Percentiles rank a stretch among this genome's conserved stretches.
Evolutionary conservation across 2,113 vertebrate species (phyloP).

Genomic region (Poecilia latipinna): DNA sequence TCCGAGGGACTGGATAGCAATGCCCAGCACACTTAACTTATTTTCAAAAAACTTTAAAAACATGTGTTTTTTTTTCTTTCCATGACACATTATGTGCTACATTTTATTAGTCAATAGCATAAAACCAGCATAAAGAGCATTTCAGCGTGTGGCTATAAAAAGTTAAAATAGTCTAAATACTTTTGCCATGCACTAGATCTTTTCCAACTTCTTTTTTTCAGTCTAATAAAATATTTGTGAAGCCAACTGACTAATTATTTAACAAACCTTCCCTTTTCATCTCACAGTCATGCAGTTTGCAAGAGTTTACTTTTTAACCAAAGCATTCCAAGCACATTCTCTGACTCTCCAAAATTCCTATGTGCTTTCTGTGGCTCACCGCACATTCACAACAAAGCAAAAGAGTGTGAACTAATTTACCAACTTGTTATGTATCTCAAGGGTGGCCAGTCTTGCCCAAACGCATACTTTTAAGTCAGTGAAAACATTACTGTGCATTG

Average conservation of each 20-base stretch:
- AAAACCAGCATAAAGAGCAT: no score
- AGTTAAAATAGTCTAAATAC: no score
- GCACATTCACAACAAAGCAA: constrained; percentile 36
- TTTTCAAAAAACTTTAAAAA: background rate
- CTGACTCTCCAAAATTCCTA: constrained; percentile 36
- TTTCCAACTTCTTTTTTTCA: no score
- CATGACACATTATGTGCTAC: no score
- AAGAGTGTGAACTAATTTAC: constrained; percentile 21
- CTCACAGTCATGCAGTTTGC: background rate
- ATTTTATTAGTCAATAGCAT: no score
- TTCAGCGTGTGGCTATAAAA: no score
- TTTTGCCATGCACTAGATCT: no score
- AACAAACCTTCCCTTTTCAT: constrained; percentile 1
- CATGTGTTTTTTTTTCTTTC: background rate
- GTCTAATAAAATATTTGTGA: background rate
- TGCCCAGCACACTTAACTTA: background rate
- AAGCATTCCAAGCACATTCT: constrained; percentile 27
- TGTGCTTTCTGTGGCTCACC: constrained; percentile 53
- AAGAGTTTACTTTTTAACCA: constrained; percentile 33
- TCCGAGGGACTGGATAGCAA: no score
- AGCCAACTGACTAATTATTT: background rate
- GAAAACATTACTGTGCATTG: constrained; percentile 8
- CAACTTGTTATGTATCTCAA: constrained; percentile 17
- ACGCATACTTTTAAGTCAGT: background rate
- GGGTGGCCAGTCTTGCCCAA: constrained; percentile 1